Evolutionary conservation across 1,140 invertebrate species (phyloP), one percentile per base, ranked within the genome.

Genomic region (Littorina saxatilis): DNA sequence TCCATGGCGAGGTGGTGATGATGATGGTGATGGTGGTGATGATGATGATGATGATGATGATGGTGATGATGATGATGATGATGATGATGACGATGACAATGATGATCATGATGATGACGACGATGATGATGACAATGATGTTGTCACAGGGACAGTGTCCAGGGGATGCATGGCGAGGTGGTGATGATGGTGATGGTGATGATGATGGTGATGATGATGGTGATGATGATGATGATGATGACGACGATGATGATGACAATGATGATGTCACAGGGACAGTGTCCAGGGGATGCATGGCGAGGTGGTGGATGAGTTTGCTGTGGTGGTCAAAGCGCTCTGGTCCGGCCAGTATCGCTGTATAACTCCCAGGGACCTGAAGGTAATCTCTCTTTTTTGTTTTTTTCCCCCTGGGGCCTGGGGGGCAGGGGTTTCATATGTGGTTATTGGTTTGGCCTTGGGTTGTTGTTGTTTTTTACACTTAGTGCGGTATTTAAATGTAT

Each of bases 341-440:
- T 88, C 83, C 61, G 91, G 92, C 23, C 89, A 90, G 80, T 91
- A 93, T 87, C 95, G 95, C 87, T 96, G 95, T 84, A 96, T 97
- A 88, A 95, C 95, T 35, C 95, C 96, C 52, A 94, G 95, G 82
- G 96, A 96, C 88, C 94, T 97, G 20, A 95, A 96, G 94, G 96
- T 96, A 92, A 68, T 55, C 55, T 73, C 20, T 50, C 11, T 76
- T n/a, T n/a, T n/a, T n/a, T n/a, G n/a, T n/a, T 15, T 23, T 37
- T 35, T 11, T 37, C 39, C 27, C 40, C 11, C 2, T 58, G 11
- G n/a, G n/a, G n/a, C n/a, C n/a, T n/a, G n/a, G n/a, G n/a, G n/a
- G n/a, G n/a, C n/a, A n/a, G n/a, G n/a, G n/a, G n/a, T n/a, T n/a
- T n/a, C n/a, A n/a, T n/a, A n/a, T n/a, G n/a, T n/a, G n/a, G n/a